A percentile compares a stretch with the other conserved stretches of the same genome.
Evolutionary conservation across 1,140 invertebrate species (phyloP).

Genomic region (Capitella teleta): DNA sequence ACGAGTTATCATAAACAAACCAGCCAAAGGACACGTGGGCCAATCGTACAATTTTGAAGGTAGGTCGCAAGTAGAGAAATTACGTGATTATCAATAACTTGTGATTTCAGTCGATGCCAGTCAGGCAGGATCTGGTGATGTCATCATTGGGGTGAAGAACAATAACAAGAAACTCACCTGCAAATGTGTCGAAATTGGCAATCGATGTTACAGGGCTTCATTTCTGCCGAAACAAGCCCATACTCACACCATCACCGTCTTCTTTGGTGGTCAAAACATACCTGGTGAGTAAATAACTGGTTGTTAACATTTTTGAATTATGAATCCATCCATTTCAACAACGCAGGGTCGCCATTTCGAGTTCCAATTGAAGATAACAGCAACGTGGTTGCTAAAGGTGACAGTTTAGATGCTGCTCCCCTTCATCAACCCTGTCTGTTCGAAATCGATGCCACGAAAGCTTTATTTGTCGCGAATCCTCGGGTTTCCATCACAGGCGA

Average conservation of each 20-base stretch:
- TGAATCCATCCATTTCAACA: too few relatives aligned
- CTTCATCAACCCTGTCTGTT: constrained; percentile 55
- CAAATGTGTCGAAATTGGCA: constrained; percentile 88
- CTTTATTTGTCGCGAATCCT: constrained; percentile 24
- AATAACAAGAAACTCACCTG: constrained; percentile 84
- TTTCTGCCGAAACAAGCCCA: constrained; percentile 87
- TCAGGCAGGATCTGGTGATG: constrained; percentile 90
- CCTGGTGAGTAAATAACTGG: constrained; percentile 51
- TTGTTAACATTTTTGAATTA: not conserved
- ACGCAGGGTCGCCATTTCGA: constrained; percentile 8
- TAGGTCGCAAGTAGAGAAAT: constrained; percentile 30
- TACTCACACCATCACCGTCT: constrained; percentile 88
- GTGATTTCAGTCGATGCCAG: constrained; percentile 83
- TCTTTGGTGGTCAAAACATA: constrained; percentile 94
- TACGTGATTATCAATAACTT: constrained; percentile 35
- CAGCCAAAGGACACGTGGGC: constrained; percentile 40
- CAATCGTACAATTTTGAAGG: constrained; percentile 29
- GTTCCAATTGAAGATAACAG: constrained; percentile 9
- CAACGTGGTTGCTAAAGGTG: constrained; percentile 3
- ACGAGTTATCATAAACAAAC: constrained; percentile 47
- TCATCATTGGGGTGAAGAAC: constrained; percentile 91
- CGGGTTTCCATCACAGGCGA: not conserved
- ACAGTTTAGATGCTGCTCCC: not conserved
- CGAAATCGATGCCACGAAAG: constrained; percentile 18
- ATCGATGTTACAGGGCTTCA: constrained; percentile 86